Base-by-base conservation (phyloP, 37 sponge, comb jelly and placozoan species). In the Bolinopsis microptera region DNA sequence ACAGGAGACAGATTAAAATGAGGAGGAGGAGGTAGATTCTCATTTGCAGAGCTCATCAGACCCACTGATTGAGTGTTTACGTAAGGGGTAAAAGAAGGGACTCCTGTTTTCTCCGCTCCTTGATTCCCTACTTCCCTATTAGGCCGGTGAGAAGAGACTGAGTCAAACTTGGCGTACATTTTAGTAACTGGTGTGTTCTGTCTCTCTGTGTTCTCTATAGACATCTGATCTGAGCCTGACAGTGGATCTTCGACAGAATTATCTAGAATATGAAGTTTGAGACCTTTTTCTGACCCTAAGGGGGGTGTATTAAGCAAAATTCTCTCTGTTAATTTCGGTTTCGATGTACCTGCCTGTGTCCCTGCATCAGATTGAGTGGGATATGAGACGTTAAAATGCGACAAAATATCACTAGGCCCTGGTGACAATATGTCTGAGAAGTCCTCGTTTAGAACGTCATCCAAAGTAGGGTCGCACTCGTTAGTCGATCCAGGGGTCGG, bases 1-100 rank as follows among this genome's bases (percentile, higher is more conserved):
- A 86, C 61, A 0, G 90, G 90, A 9, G 90, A 86, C 30, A 86
- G 41, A 48, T 22, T 35, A 30, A 86, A 86, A 39, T 86, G 90
- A n/a, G 90, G 90, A 36, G 41, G 90, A 24, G 90, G 90, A 39
- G 25, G 3, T 22, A 28, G 0, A 13, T 23, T 21, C 18, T 39
- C 61, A 1, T 23, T 86, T 1, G 30, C 90, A 40, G 90, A 41
- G 90, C 90, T 86, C 5, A 38, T 77, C 80, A 77, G 37, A 1
- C 80, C 80, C 34, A 77, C 80, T 13, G 80, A 77, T 32, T 77
- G 80, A 32, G 80, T 77, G 80, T 77, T 77, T 3, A 77, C 35
- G 32, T 32, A 77, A 32, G 80, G 80, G 37, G 80, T 35, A 18
- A 77, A 77, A 48, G 61, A 48, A 48, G 61, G 61, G 61, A 13